Evolutionary conservation across 2,797 vertebrate genomes (phyloP).

Genomic region (Catharus ustulatus): DNA sequence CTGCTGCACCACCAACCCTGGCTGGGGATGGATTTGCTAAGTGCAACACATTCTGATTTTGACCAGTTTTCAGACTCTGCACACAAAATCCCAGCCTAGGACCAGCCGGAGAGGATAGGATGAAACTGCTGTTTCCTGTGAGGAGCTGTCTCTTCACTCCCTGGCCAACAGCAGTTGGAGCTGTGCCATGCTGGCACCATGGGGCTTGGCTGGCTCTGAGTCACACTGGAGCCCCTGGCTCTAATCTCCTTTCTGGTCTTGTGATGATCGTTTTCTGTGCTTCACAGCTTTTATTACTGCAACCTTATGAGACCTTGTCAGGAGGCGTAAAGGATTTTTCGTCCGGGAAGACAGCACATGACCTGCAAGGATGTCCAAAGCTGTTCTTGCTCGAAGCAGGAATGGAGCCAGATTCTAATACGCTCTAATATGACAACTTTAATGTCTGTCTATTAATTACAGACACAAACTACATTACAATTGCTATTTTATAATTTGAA

Average conservation of each 20-base stretch:
- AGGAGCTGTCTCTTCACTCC: background rate
- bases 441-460: background rate
- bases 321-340: background rate
- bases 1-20: rapidly evolving
- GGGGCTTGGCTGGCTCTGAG: background rate
- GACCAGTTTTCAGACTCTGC: background rate
- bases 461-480: background rate
- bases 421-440: background rate
- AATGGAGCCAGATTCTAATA: background rate
- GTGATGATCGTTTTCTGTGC: conserved; percentile 42
- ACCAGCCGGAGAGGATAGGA: background rate
- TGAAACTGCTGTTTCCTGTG: background rate
- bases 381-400: background rate
- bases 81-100: background rate
- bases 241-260: conserved; percentile 3
- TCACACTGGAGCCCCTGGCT: background rate
- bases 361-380: background rate
- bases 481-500: background rate
- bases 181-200: background rate
- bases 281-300: conserved; percentile 16
- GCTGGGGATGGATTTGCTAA: background rate
- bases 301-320: background rate
- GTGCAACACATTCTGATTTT: background rate
- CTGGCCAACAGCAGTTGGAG: background rate
- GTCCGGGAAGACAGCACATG: background rate